Conservation (phyloP, 2,888 invertebrate genomes). For the Blomia tropicalis region DNA sequence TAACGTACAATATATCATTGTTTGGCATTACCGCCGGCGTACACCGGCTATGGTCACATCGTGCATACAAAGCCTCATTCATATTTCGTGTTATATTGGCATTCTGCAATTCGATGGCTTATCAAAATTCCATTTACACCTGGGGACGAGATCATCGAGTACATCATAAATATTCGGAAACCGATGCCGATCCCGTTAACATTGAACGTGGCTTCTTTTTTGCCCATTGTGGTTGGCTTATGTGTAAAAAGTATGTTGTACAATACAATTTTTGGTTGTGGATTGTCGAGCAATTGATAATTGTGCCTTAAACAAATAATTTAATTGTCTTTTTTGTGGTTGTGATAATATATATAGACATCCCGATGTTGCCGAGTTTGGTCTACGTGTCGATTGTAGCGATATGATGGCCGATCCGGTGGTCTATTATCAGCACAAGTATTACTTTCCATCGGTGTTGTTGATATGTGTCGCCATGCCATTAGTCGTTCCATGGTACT, state of each 20-base stretch:
- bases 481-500: slow-evolving; percentile 58
- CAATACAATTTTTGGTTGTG: too few relatives aligned
- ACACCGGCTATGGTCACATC: slow-evolving; percentile 79
- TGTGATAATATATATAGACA: too few relatives aligned
- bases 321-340: too few relatives aligned
- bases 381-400: slow-evolving; percentile 37
- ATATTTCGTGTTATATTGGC: slow-evolving; percentile 63
- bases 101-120: slow-evolving; percentile 65
- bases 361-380: slow-evolving; percentile 39
- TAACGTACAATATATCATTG: slow-evolving; percentile 14
- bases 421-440: slow-evolving; percentile 38
- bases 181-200: slow-evolving; percentile 37
- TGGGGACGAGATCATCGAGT: slow-evolving; percentile 37
- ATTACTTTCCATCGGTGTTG: slow-evolving; percentile 36
- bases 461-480: slow-evolving; percentile 42
- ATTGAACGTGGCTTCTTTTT: slow-evolving; percentile 40
- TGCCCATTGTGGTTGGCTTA: slow-evolving; percentile 41
- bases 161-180: slow-evolving; percentile 37
- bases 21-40: slow-evolving; percentile 85
- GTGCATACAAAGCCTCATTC: slow-evolving; percentile 72
- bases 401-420: slow-evolving; percentile 40
- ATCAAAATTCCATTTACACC: slow-evolving; percentile 44
- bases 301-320: too few relatives aligned
- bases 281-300: too few relatives aligned
- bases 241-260: slow-evolving; percentile 39